A percentile compares a stretch with the other conserved stretches of the same genome.
These are phyloP conservation scores for Cephus runcator DNA, from an alignment of 2,888 invertebrate species.

Conservation along the genomic window DNA sequence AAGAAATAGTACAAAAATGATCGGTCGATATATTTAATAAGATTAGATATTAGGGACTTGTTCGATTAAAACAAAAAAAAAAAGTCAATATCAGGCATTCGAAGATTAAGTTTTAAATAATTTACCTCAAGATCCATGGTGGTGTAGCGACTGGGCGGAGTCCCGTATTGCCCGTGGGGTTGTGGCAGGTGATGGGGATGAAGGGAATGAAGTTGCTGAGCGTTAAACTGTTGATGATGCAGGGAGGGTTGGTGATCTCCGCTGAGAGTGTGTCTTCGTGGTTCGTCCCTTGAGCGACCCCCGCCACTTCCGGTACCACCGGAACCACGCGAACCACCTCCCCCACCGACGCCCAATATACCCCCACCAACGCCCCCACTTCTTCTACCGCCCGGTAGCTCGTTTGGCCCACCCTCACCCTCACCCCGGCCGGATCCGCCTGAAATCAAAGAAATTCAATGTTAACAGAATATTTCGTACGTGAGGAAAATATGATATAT, in stretches of 20 bases:
- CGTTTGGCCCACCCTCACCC: constrained; percentile 59
- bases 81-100: constrained; percentile 28
- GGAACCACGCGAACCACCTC: constrained; percentile 39
- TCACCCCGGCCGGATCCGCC: constrained; percentile 51
- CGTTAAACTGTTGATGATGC: constrained; percentile 67
- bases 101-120: constrained; percentile 33
- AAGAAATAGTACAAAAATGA: neutral
- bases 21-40: neutral
- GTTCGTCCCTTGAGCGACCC: constrained; percentile 75
- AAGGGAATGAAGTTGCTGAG: constrained; percentile 57
- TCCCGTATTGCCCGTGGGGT: constrained; percentile 69
- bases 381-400: constrained; percentile 51
- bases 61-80: neutral
- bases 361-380: constrained; percentile 48
- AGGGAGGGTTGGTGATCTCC: constrained; percentile 78
- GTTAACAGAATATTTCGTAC: neutral
- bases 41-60: neutral
- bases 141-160: constrained; percentile 63
- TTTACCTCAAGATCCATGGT: constrained; percentile 84
- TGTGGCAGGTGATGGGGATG: constrained; percentile 70
- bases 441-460: neutral
- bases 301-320: constrained; percentile 43
- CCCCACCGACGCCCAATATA: constrained; percentile 44
- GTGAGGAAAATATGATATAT: neutral
- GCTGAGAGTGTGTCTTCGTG: constrained; percentile 83